Percentiles rank a stretch among this genome's conserved stretches.
Evolutionary conservation across 2,888 invertebrate species (phyloP).

Genomic region (Antheraea yamamai): DNA sequence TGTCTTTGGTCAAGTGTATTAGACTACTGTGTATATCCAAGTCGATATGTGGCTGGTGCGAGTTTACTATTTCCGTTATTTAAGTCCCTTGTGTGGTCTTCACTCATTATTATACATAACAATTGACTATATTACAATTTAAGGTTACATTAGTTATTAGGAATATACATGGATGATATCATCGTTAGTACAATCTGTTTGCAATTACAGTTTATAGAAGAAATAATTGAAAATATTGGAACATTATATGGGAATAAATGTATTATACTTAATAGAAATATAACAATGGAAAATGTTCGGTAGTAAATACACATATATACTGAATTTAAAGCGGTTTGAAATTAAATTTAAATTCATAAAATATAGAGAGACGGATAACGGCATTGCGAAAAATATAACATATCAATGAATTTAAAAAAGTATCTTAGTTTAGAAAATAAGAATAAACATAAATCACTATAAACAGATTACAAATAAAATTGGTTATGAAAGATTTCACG

Average conservation of each 20-base stretch:
- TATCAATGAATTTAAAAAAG: too few relatives aligned
- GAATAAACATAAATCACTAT: too few relatives aligned
- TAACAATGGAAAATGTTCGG: too few relatives aligned
- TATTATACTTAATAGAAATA: not conserved
- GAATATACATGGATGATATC: not conserved
- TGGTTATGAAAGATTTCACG: too few relatives aligned
- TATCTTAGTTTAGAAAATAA: too few relatives aligned
- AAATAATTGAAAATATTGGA: not conserved
- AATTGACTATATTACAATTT: not conserved
- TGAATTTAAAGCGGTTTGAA: too few relatives aligned
- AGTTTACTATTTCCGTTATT: slow-evolving; percentile 46
- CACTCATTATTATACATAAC: slow-evolving; percentile 59
- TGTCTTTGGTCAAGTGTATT: slow-evolving; percentile 40
- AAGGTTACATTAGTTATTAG: not conserved
- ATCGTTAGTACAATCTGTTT: not conserved
- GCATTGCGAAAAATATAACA: too few relatives aligned
- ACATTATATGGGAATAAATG: not conserved
- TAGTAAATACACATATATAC: too few relatives aligned
- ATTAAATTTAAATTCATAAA: too few relatives aligned
- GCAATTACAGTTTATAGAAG: not conserved
- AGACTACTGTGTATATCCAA: slow-evolving; percentile 27
- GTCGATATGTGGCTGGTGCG: slow-evolving; percentile 49
- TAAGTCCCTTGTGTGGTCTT: slow-evolving; percentile 63
- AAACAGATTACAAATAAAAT: too few relatives aligned
- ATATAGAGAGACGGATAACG: too few relatives aligned